Percentiles rank a stretch among this genome's conserved stretches.
Conservation (phyloP, 2,797 vertebrate genomes). For the Mus spretus region DNA sequence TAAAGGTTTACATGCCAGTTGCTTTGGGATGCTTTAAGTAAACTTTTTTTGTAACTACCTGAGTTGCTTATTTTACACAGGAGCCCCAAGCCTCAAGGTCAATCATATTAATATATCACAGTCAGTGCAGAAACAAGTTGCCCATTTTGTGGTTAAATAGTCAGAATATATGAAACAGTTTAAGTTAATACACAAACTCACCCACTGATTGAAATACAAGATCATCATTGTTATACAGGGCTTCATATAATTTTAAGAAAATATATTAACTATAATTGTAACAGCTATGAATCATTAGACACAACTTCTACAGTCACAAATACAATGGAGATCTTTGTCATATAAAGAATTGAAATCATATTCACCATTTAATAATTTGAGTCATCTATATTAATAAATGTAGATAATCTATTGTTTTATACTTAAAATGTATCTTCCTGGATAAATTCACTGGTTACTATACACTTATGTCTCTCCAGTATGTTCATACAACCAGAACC, state of each 20-base stretch:
- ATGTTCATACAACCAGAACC: neutral
- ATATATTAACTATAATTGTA: neutral
- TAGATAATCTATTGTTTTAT: neutral
- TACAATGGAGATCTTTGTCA: neutral
- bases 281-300: neutral
- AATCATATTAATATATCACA: neutral
- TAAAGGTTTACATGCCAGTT: constrained; percentile 74
- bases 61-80: constrained; percentile 47
- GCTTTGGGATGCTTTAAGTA: constrained; percentile 53
- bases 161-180: neutral
- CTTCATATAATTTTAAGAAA: neutral
- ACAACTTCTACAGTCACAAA: neutral
- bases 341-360: neutral
- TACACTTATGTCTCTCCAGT: neutral
- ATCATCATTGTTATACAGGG: neutral
- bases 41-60: constrained; percentile 45
- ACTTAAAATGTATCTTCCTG: constrained; percentile 47
- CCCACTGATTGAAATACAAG: neutral
- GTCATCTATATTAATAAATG: constrained; percentile 11
- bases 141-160: neutral
- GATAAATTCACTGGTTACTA: neutral
- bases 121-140: neutral
- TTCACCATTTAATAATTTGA: neutral
- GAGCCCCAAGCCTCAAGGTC: neutral
- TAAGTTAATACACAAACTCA: neutral